Percentiles rank a stretch among this genome's conserved stretches.
These are phyloP conservation scores for Drosophila lacicola DNA, from an alignment of 2,888 invertebrate species.

Conservation along the genomic window DNA sequence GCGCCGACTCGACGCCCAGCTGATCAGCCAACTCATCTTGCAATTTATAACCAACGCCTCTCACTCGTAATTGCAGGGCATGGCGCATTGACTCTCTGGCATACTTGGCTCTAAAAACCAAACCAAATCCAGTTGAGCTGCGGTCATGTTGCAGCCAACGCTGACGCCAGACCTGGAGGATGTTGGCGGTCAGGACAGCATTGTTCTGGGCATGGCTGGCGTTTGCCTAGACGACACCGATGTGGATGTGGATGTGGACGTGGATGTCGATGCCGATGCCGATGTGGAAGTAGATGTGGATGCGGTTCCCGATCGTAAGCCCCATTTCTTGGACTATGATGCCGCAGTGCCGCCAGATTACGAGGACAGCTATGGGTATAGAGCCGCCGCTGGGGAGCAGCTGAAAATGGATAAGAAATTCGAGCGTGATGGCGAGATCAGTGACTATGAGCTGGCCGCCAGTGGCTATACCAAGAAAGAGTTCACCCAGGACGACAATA, in stretches of 20 bases:
- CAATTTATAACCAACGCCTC: conserved; percentile 41
- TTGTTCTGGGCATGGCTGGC: conserved; percentile 54
- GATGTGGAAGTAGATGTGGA: conserved; percentile 78
- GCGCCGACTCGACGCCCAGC: conserved; percentile 21
- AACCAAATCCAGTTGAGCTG: conserved; percentile 15
- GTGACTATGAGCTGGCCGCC: conserved; percentile 84
- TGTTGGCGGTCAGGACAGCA: conserved; percentile 81
- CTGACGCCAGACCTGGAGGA: conserved; percentile 53
- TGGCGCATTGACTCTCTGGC: conserved; percentile 56
- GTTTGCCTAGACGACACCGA: conserved; percentile 65
- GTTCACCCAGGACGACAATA: conserved; percentile 84
- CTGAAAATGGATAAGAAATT: conserved; percentile 85
- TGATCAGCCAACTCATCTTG: conserved; percentile 32
- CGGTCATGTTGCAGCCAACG: conserved; percentile 66
- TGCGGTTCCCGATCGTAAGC: conserved; percentile 85
- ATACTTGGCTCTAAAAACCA: conserved; percentile 13
- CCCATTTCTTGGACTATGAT: conserved; percentile 88
- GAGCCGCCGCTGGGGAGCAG: conserved; percentile 77
- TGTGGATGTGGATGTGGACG: conserved; percentile 45
- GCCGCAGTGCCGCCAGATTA: conserved; percentile 87
- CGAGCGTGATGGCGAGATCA: conserved; percentile 85
- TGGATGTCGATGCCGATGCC: conserved; percentile 22
- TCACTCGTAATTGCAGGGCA: conserved; percentile 51
- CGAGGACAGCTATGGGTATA: conserved; percentile 69
- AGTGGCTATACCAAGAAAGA: conserved; percentile 85